Evolutionary conservation across 1,140 invertebrate species (phyloP), one percentile per base, ranked within the genome.

Genomic region (Nilaparvata lugens): DNA sequence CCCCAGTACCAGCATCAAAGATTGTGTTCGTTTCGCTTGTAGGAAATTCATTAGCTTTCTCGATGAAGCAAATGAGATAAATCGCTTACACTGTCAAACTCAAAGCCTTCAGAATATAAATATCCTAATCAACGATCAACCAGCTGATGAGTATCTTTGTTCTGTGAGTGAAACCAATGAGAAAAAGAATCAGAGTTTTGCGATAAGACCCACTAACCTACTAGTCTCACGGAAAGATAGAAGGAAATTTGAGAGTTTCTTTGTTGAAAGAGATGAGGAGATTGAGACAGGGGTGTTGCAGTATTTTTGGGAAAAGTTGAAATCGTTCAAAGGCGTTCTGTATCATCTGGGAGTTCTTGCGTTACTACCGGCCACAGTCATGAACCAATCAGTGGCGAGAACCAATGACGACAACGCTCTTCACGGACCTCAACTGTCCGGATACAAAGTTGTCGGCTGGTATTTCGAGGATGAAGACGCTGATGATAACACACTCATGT

Each of bases 371-470:
- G 58, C 68, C 13, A 69, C 67, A 56, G 65, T 74, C 40, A 62
- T 73, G 45, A 71, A 74, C 63, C 70, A 72, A 38, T 66, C 73
- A n/a, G 61, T 75, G 1, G 54, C 58, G 19, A 69, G 73, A 64
- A 67, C 69, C 52, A 66, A 72, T 19, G 75, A 76, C 60, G 62
- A 65, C 21, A 74, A 70, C 65, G 56, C 64, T 13, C 58, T 76
- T 7, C 73, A 75, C 63, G 73, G 73, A 14, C 71, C 73, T n/a
- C 38, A 56, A 51, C 67, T 76, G 54, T 60, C 61, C 14, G 73
- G 73, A 2, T 68, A 70, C 52, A 76, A 74, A 63, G 48, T 70
- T 38, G 72, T 71, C 24, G 72, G 69, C 56, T 76, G 75, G 75
- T 52, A 60, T 54, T 54, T 52, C 2, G 58, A 60, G 43, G 35